phyloP scores from a whole-genome alignment of 2,888 invertebrate genomes.

The Helicoverpa assulta region DNA sequence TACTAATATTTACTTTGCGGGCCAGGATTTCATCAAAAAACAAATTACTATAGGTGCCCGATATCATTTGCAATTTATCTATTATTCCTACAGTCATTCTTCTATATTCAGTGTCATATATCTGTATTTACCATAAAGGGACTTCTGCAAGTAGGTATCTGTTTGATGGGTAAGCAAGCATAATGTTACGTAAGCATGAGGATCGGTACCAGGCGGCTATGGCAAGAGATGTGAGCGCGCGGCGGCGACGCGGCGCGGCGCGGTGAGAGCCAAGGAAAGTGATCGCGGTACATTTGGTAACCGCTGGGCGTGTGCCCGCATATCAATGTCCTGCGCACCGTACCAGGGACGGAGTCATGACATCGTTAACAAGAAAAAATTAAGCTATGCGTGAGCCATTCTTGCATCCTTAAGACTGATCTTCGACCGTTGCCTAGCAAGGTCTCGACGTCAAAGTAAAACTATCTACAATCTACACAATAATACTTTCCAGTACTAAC shows the following conservation, averaged over 20 bases:
- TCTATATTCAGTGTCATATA: neutral
- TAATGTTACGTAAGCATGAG: constrained; percentile 56
- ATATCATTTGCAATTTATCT: no score
- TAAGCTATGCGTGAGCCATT: neutral
- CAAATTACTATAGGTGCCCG: no score
- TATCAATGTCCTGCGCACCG: constrained; percentile 68
- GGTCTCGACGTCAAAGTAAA: neutral
- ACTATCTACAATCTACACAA: neutral
- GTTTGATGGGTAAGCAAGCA: constrained; percentile 2
- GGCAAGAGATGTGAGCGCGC: constrained; percentile 44
- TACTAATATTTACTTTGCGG: no score
- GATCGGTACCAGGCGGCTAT: constrained; percentile 42
- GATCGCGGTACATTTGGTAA: constrained; percentile 84
- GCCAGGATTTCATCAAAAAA: no score
- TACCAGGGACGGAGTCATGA: constrained; percentile 66
- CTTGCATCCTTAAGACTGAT: neutral
- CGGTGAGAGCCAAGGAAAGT: constrained; percentile 87
- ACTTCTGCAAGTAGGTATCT: constrained; percentile 27
- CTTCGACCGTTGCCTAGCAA: neutral
- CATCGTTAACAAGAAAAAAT: neutral
- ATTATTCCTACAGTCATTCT: no score
- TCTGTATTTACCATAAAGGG: neutral
- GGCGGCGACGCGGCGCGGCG: constrained; percentile 22
- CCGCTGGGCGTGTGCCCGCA: constrained; percentile 64
- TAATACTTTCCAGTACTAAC: neutral